These are phyloP conservation scores for Syritta pipiens DNA, from an alignment of 2,888 invertebrate species.

Conservation along the genomic window DNA sequence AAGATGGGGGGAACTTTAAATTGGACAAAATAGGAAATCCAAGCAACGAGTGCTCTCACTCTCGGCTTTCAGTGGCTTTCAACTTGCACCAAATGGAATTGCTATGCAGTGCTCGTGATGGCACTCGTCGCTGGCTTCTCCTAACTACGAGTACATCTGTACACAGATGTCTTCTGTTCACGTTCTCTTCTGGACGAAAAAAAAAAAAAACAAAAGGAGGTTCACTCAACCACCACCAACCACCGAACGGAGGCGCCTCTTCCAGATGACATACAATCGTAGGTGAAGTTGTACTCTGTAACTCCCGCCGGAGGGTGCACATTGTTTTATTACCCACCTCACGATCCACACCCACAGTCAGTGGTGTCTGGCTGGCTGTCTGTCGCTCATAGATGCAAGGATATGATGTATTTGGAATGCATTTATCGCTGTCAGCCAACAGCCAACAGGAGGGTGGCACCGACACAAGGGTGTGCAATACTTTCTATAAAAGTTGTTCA, in stretches of 20 bases:
- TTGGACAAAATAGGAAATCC: conserved; percentile 68
- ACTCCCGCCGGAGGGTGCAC: conserved; percentile 22
- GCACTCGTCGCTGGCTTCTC: conserved; percentile 62
- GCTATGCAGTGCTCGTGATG: conserved; percentile 68
- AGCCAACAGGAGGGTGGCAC: conserved; percentile 7
- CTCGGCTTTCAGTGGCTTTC: conserved; percentile 69
- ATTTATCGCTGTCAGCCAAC: conserved; percentile 68
- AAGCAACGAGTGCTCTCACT: conserved; percentile 64
- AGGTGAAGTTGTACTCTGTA: conserved; percentile 49
- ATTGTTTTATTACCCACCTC: conserved; percentile 69
- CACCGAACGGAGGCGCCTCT: not conserved
- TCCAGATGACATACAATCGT: conserved; percentile 62
- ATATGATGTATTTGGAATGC: conserved; percentile 69
- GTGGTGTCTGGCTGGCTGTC: conserved; percentile 43
- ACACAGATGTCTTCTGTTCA: conserved; percentile 67
- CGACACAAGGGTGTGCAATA: conserved; percentile 39
- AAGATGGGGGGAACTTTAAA: conserved; percentile 59
- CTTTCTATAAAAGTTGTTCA: conserved; percentile 63
- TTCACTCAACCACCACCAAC: too few species aligned
- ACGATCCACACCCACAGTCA: conserved; percentile 38
- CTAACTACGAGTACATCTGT: conserved; percentile 52
- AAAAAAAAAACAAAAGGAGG: conserved; percentile 17
- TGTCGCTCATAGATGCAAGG: conserved; percentile 63
- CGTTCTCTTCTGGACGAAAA: conserved; percentile 37
- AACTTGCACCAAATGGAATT: conserved; percentile 65